Base-by-base conservation (phyloP, 2,888 invertebrate genomes). In the Tenthredo livida region DNA sequence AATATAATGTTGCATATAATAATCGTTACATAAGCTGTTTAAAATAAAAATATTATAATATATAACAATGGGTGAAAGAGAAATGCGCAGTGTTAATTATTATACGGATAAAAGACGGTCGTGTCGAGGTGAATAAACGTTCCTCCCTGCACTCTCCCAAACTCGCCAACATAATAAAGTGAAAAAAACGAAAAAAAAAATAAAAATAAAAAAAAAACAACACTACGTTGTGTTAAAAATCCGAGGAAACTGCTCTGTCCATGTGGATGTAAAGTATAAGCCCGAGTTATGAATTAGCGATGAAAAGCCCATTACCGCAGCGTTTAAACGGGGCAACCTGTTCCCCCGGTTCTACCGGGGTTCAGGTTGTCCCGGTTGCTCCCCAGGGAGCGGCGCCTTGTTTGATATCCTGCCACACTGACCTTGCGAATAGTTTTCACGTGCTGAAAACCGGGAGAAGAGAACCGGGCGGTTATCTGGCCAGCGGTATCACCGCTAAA, bases 271-370 rank as follows among this genome's bases (percentile, higher is more conserved):
- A 80, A 17, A 29, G 2, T 29, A 29, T 2, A 29, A 29, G 3
- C 25, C 33, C 9, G 0, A 1, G 21, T 6, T 10, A 80, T 40
- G 80, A 33, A 54, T 29, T 9, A 73, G 80, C 40, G 88, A 89
- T 89, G 89, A 89, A 89, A 89, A 89, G 88, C 67, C 89, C 89
- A 37, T 85, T 80, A 21, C 85, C 90, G 12, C 87, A 89, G 72
- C 89, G 88, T 33, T 73, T 89, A 65, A 90, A 89, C 85, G 89
- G 88, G 80, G 87, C 84, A 75, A 87, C 86, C 61, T 87, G 80
- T 25, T 72, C 88, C 78, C 21, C 87, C 17, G 84, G 84, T 37
- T 58, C 84, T 10, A 73, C 87, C 0, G 78, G 33, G 6, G 37
- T 50, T 5, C 47, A 25, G 29, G 75, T 37, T 40, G 50, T 29